Evolutionary conservation across 2,888 invertebrate species (phyloP).

Genomic region (Syrista parreyssii): DNA sequence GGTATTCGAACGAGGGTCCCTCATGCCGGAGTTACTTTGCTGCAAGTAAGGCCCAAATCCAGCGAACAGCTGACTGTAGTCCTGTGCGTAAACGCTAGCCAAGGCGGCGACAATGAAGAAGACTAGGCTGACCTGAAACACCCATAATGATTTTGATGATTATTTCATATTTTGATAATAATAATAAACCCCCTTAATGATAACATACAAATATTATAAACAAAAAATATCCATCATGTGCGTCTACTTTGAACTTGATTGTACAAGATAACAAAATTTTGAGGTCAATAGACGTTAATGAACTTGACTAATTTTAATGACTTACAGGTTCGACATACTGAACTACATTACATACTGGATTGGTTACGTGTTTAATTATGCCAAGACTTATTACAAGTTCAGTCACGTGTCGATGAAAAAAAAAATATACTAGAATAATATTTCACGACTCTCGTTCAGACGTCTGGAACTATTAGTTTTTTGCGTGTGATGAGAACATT

Average conservation of each 20-base stretch:
- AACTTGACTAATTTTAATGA: background rate
- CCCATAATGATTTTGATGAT: background rate
- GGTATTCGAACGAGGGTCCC: constrained; percentile 61
- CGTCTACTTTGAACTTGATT: background rate
- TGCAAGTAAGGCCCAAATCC: constrained; percentile 57
- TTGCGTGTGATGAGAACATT: background rate
- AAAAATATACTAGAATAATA: background rate
- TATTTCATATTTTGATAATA: background rate
- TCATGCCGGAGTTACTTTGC: constrained; percentile 41
- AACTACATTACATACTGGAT: background rate
- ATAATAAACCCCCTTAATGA: background rate
- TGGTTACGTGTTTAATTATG: background rate
- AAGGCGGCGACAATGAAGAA: constrained; percentile 43
- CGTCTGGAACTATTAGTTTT: background rate
- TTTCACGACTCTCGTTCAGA: background rate
- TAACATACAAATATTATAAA: background rate
- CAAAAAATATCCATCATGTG: no score
- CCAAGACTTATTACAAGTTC: background rate
- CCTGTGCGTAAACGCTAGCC: constrained; percentile 46
- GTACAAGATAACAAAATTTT: background rate
- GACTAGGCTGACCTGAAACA: constrained; percentile 40
- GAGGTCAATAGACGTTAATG: background rate
- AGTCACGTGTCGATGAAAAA: background rate
- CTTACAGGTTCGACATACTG: background rate
- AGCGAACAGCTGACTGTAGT: constrained; percentile 56